Percentiles rank a stretch among this genome's conserved stretches.
Evolutionary conservation across 2,113 vertebrate species (phyloP).

Genomic region (Prolemur simus): DNA sequence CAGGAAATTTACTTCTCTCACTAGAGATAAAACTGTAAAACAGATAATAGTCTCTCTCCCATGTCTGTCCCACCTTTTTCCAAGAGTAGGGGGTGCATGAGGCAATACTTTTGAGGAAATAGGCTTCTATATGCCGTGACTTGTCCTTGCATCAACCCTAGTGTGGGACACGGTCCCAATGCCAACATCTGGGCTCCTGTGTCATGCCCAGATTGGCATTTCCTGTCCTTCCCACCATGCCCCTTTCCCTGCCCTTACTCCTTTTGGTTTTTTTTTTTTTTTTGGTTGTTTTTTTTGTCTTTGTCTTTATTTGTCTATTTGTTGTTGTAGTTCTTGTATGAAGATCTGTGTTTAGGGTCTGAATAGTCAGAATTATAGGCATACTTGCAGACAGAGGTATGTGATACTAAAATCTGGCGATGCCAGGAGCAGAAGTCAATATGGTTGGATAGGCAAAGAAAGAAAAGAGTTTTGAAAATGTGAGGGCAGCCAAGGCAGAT

Average conservation of each 20-base stretch:
- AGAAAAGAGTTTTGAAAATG: slow-evolving; percentile 40
- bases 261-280: neutral
- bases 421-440: neutral
- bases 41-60: neutral
- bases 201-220: neutral
- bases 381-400: neutral
- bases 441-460: neutral
- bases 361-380: slow-evolving; percentile 13
- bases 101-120: neutral
- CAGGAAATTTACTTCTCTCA: neutral
- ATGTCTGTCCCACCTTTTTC: neutral
- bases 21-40: neutral
- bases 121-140: neutral
- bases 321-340: neutral
- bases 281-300: neutral
- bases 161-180: neutral
- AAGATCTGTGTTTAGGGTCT: neutral
- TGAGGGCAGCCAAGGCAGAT: neutral
- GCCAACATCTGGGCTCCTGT: neutral
- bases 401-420: neutral
- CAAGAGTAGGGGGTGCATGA: neutral
- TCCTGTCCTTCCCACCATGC: neutral
- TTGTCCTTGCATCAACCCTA: neutral
- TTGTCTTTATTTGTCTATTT: slow-evolving; percentile 6
- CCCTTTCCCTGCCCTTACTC: neutral